A percentile compares a stretch with the other conserved stretches of the same genome.
phyloP scores from a whole-genome alignment of 2,888 invertebrate genomes.

The Cataglyphis livida region DNA sequence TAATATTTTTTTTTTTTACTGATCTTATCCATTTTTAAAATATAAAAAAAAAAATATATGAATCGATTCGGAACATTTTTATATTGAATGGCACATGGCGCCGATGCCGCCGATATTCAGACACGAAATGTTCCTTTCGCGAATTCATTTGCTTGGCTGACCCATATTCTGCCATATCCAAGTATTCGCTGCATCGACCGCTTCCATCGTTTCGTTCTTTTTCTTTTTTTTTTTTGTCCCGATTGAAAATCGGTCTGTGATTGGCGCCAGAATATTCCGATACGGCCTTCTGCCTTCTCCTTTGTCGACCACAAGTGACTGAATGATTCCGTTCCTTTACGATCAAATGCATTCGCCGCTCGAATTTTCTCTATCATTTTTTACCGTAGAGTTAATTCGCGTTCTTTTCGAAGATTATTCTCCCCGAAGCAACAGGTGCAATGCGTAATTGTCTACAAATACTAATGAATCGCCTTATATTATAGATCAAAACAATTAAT shows the following conservation, averaged over 20 bases:
- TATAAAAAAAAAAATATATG: neutral
- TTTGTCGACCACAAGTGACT: conserved; percentile 56
- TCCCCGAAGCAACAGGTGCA: conserved; percentile 46
- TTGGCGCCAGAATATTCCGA: conserved; percentile 76
- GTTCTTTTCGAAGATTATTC: neutral
- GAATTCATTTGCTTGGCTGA: conserved; percentile 22
- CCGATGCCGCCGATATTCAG: neutral
- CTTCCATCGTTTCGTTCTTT: neutral
- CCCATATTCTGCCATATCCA: conserved; percentile 13
- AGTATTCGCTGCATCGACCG: neutral
- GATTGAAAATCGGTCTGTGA: conserved; percentile 56
- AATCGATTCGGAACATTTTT: neutral
- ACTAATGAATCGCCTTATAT: conserved; percentile 11
- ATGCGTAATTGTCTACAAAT: conserved; percentile 32
- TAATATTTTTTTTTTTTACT: neutral
- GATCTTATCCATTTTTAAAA: neutral
- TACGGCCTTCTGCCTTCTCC: conserved; percentile 57
- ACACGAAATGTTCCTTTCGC: neutral
- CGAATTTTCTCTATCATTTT: neutral
- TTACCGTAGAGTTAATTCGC: neutral
- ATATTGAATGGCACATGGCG: neutral
- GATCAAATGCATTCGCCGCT: neutral
- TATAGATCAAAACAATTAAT: neutral
- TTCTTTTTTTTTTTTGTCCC: conserved; percentile 64
- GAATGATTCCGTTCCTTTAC: conserved; percentile 19